These are phyloP conservation scores for Brachionus sp. DNA, from an alignment of 1,140 invertebrate genomes.

Conservation along the genomic window DNA sequence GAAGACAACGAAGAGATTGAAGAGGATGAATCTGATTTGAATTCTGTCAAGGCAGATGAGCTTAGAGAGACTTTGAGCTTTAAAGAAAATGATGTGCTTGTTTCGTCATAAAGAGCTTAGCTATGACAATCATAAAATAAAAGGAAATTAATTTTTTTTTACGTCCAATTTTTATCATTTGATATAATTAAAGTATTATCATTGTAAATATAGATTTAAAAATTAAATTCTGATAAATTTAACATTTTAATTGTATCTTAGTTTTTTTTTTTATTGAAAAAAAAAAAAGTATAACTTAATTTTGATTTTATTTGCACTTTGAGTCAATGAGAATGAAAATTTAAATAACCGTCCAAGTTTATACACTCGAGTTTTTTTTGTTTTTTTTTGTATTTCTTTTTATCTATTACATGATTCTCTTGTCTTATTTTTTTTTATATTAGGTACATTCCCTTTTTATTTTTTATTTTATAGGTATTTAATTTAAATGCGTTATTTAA, in stretches of 20 bases:
- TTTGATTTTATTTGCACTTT: not conserved
- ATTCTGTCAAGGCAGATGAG: conserved; percentile 37
- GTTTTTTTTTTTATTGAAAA: too few species aligned
- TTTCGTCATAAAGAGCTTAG: conserved; percentile 3
- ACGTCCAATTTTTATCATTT: conserved; percentile 2
- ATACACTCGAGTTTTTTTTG: not conserved
- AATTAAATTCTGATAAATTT: not conserved
- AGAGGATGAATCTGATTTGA: conserved; percentile 27
- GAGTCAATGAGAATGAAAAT: not conserved
- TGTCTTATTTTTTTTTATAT: not conserved
- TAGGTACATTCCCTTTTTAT: not conserved
- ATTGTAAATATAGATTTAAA: not conserved
- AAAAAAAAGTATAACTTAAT: conserved; percentile 1
- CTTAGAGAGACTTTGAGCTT: not conserved
- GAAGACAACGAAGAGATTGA: not conserved
- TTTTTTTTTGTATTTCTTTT: not conserved
- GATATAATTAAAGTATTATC: conserved; percentile 1
- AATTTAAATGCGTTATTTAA: conserved; percentile 1
- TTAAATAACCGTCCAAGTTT: not conserved
- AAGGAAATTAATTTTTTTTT: not conserved
- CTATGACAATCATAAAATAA: not conserved
- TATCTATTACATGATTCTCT: not conserved
- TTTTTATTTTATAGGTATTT: not conserved
- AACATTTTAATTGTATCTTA: conserved; percentile 9
- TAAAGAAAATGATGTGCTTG: conserved; percentile 19